Evolutionary conservation across 2,113 vertebrate genomes (phyloP).

Genomic region (Diphyllodes magnificus): DNA sequence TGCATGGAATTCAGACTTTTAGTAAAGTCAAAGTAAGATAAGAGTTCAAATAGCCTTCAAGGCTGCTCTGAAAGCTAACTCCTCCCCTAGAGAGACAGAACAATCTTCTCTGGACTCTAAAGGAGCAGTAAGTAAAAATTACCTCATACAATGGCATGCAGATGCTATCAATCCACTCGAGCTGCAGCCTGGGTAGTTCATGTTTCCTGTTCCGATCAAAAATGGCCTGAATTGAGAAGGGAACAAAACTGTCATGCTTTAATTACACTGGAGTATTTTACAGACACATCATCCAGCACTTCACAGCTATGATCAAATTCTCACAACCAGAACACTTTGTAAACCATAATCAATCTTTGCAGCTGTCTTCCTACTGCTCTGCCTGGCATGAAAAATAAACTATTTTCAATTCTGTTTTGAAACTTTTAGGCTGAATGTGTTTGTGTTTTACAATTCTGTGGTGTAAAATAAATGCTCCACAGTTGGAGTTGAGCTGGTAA

Average conservation of each 20-base stretch:
- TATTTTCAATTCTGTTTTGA: slow-evolving; percentile 44
- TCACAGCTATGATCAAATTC: slow-evolving; percentile 30
- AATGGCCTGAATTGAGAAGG: slow-evolving; percentile 84
- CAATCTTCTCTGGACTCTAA: neutral
- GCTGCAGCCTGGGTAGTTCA: slow-evolving; percentile 90
- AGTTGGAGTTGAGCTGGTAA: neutral
- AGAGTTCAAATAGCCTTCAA: neutral
- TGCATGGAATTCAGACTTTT: neutral
- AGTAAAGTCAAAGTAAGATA: neutral
- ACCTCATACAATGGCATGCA: slow-evolving; percentile 95
- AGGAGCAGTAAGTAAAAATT: slow-evolving; percentile 47
- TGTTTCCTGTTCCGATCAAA: slow-evolving; percentile 99
- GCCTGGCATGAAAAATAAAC: slow-evolving; percentile 46
- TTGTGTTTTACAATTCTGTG: slow-evolving; percentile 48
- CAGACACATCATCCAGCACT: slow-evolving; percentile 15
- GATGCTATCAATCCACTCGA: slow-evolving; percentile 98
- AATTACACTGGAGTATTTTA: slow-evolving; percentile 42
- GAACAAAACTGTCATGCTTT: slow-evolving; percentile 36
- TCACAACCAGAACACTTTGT: slow-evolving; percentile 39
- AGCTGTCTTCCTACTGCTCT: slow-evolving; percentile 6
- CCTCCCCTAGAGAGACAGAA: neutral
- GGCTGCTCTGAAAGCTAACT: neutral
- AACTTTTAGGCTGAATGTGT: slow-evolving; percentile 49
- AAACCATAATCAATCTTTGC: slow-evolving; percentile 43
- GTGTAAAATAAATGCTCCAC: slow-evolving; percentile 29